Conservation (phyloP, 2,113 vertebrate species). For the Antennarius striatus region DNA sequence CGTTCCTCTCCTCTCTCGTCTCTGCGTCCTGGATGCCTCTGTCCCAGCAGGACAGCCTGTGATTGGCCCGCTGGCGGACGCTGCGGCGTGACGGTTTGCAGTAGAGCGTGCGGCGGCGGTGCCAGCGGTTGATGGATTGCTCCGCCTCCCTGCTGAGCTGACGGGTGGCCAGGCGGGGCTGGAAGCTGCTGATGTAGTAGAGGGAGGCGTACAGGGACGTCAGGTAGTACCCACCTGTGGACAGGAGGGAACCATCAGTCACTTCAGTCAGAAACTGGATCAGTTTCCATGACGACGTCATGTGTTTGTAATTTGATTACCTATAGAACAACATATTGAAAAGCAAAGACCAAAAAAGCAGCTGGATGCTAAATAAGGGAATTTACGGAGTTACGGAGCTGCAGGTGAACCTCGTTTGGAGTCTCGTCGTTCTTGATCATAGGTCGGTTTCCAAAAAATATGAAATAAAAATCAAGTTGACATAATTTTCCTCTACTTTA, state of each 20-base stretch:
- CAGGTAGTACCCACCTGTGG: slow-evolving; percentile 88
- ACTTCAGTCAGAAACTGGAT: not conserved
- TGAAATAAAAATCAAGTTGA: no score
- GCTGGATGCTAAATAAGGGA: no score
- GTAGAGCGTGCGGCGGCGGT: slow-evolving; percentile 85
- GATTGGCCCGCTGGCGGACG: slow-evolving; percentile 62
- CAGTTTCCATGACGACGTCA: no score
- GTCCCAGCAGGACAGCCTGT: slow-evolving; percentile 37
- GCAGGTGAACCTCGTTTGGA: no score
- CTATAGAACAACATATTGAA: no score
- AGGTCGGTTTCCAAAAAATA: no score
- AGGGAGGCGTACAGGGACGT: slow-evolving; percentile 90
- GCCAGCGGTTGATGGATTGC: slow-evolving; percentile 86
- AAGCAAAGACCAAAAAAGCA: no score
- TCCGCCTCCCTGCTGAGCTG: slow-evolving; percentile 86
- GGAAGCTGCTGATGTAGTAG: slow-evolving; percentile 87
- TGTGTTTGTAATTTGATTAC: no score
- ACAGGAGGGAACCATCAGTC: not conserved
- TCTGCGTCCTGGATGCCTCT: not conserved
- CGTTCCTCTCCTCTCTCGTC: not conserved
- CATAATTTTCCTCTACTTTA: no score
- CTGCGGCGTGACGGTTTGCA: slow-evolving; percentile 68
- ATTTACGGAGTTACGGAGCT: no score
- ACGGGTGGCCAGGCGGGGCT: slow-evolving; percentile 72
- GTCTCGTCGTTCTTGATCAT: no score